These are phyloP conservation scores for Scatophagus argus DNA, from an alignment of 2,113 vertebrate genomes.

Conservation along the genomic window DNA sequence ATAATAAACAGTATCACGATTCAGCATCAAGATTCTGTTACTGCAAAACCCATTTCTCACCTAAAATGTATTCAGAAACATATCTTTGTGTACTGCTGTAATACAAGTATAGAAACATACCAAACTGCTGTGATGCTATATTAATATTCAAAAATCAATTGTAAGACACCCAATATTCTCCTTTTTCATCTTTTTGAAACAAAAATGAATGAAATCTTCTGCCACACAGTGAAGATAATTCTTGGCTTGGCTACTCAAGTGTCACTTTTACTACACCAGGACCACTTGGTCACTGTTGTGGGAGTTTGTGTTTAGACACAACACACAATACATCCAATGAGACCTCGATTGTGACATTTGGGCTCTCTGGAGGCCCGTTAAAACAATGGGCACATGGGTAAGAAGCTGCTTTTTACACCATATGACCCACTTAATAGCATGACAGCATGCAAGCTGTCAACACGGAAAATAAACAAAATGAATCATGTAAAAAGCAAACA, in stretches of 20 bases:
- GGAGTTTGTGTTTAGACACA: neutral
- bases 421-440: constrained; percentile 34
- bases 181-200: neutral
- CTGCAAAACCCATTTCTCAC: too few species aligned
- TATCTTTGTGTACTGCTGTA: too few species aligned
- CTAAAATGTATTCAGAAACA: too few species aligned
- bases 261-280: neutral
- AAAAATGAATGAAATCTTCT: neutral
- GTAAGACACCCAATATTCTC: neutral
- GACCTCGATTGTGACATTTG: constrained; percentile 12
- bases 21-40: too few species aligned
- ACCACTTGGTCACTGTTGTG: too few species aligned
- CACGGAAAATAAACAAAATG: neutral
- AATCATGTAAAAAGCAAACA: neutral
- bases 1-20: too few species aligned
- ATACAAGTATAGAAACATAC: too few species aligned
- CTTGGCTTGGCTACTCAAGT: neutral
- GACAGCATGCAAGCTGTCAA: neutral
- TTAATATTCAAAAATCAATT: too few species aligned
- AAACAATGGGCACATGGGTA: neutral
- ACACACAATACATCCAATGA: neutral
- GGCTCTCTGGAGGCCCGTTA: neutral
- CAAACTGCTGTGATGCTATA: too few species aligned
- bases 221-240: neutral
- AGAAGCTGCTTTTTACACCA: constrained; percentile 18